Percentiles rank a stretch among this genome's conserved stretches.
These are phyloP conservation scores for Syngnathus typhle DNA, from an alignment of 2,113 vertebrate genomes.

Conservation along the genomic window DNA sequence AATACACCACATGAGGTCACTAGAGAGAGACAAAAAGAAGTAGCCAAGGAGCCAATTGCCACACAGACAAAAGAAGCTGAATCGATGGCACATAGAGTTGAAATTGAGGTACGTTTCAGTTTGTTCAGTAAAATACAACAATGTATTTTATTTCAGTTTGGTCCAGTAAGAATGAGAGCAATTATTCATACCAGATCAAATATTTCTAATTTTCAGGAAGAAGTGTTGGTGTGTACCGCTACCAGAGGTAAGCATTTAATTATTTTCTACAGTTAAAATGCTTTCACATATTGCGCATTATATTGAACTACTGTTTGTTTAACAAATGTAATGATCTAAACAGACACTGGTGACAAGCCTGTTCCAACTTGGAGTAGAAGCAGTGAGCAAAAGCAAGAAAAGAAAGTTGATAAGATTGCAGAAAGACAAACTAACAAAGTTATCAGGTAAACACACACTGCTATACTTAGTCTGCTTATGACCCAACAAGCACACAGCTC, in stretches of 20 bases:
- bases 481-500: no score
- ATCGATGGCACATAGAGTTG: constrained; percentile 27
- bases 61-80: constrained; percentile 12
- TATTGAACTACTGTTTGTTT: neutral
- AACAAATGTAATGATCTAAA: neutral
- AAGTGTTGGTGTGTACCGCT: constrained; percentile 27
- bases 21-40: constrained; percentile 18
- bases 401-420: constrained; percentile 10
- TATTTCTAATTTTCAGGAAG: constrained; percentile 42
- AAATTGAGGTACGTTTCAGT: constrained; percentile 41
- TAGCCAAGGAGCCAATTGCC: neutral
- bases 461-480: neutral
- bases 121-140: no score
- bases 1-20: constrained; percentile 25
- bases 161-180: neutral
- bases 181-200: neutral
- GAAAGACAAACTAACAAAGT: constrained; percentile 37
- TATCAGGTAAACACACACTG: constrained; percentile 34
- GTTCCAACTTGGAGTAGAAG: constrained; percentile 42
- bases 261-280: neutral
- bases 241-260: constrained; percentile 41
- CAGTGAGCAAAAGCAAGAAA: constrained; percentile 21
- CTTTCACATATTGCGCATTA: neutral
- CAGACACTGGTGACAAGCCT: constrained; percentile 44
- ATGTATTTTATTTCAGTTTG: neutral